phyloP scores from a whole-genome alignment of 2,888 invertebrate genomes.

The Cheilosia grossa region DNA sequence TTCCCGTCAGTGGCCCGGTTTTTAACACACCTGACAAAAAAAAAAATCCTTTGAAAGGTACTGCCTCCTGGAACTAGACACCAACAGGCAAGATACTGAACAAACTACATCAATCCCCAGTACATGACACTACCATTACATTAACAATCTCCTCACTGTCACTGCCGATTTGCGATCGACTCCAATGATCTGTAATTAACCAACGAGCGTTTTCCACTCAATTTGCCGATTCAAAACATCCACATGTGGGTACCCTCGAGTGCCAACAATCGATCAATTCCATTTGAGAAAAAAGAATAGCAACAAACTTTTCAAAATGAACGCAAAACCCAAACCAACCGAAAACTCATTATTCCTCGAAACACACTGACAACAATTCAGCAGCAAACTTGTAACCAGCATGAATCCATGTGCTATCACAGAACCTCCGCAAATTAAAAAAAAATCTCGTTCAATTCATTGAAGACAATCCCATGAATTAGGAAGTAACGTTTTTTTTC shows the following conservation, averaged over 20 bases:
- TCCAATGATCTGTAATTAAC: no score
- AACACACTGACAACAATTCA: neutral
- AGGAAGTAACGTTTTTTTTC: constrained; percentile 15
- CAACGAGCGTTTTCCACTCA: constrained; percentile 11
- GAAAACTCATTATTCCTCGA: constrained; percentile 26
- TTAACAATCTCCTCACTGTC: no score
- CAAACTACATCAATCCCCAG: no score
- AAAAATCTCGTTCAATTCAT: constrained; percentile 40
- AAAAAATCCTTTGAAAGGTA: no score
- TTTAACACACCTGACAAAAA: no score
- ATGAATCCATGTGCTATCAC: constrained; percentile 17
- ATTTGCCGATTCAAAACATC: neutral
- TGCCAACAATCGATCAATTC: constrained; percentile 31
- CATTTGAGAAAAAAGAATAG: constrained; percentile 4
- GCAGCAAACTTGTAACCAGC: constrained; percentile 17
- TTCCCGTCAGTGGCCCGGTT: no score
- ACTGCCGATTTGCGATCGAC: no score
- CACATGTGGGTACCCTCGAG: constrained; percentile 31
- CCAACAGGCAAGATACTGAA: no score
- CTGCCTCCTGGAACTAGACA: no score
- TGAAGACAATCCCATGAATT: constrained; percentile 40
- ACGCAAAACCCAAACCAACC: constrained; percentile 11
- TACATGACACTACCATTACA: no score
- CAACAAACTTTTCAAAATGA: constrained; percentile 36
- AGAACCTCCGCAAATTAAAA: constrained; percentile 36